phyloP scores from a whole-genome alignment of 1,140 invertebrate species.

The Homarus americanus region DNA sequence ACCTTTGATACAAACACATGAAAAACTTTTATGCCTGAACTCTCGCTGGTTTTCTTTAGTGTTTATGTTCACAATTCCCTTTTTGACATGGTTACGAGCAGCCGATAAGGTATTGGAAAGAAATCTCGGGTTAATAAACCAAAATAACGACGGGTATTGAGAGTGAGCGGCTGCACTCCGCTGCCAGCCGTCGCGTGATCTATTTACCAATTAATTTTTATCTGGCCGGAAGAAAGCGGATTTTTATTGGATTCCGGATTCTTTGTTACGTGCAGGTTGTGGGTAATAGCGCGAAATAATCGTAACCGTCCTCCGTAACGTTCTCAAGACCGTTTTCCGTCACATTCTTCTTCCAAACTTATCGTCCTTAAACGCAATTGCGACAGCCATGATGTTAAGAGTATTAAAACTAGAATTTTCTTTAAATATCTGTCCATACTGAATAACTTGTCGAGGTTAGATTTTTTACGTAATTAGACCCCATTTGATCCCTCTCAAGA shows the following conservation, averaged over 20 bases:
- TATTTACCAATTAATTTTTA: not conserved
- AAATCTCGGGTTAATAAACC: not conserved
- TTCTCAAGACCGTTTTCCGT: too few species aligned
- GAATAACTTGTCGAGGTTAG: too few species aligned
- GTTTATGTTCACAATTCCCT: not conserved
- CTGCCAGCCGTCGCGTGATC: not conserved
- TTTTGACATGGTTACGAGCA: not conserved
- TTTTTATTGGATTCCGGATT: not conserved
- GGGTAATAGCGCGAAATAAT: not conserved
- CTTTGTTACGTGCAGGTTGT: not conserved
- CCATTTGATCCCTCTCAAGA: too few species aligned
- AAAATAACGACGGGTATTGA: not conserved
- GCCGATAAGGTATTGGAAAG: not conserved
- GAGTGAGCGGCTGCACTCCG: not conserved
- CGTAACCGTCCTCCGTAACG: too few species aligned
- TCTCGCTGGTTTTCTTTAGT: not conserved
- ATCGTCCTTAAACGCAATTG: too few species aligned
- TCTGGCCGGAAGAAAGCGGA: not conserved
- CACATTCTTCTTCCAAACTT: too few species aligned
- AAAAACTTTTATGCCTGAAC: too few species aligned
- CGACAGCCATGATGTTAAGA: too few species aligned
- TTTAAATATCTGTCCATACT: too few species aligned
- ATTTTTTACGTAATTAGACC: too few species aligned
- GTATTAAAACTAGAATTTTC: too few species aligned
- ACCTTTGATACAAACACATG: too few species aligned